Conservation (phyloP, 2,888 invertebrate genomes). For the Rhodophaea formosa region DNA sequence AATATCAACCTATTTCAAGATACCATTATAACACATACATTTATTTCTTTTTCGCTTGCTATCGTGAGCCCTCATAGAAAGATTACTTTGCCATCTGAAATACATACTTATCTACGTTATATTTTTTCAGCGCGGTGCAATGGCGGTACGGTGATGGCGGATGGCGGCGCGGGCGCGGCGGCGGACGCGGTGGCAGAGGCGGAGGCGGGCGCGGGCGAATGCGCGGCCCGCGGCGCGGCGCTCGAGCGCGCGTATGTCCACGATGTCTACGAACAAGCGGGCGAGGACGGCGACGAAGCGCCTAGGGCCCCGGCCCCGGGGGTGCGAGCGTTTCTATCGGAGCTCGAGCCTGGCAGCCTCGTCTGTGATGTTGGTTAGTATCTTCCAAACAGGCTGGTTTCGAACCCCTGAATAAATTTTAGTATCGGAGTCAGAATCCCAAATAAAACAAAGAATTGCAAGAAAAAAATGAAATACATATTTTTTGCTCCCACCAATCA, state of each 20-base stretch:
- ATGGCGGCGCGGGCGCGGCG: conserved; percentile 57
- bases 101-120: neutral
- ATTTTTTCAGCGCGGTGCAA: conserved; percentile 58
- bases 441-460: too few relatives aligned
- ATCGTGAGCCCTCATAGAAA: too few relatives aligned
- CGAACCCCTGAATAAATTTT: too few relatives aligned
- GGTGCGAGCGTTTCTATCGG: conserved; percentile 90
- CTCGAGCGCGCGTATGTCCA: conserved; percentile 90
- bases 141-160: conserved; percentile 77
- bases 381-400: too few relatives aligned
- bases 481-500: too few relatives aligned
- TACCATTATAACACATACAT: too few relatives aligned
- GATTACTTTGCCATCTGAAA: neutral
- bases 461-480: too few relatives aligned
- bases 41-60: too few relatives aligned
- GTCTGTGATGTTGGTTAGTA: conserved; percentile 96
- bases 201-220: conserved; percentile 48
- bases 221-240: conserved; percentile 61
- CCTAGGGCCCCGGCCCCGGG: conserved; percentile 82
- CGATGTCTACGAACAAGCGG: conserved; percentile 96
- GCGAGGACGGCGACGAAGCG: conserved; percentile 79
- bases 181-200: conserved; percentile 35
- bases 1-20: too few relatives aligned
- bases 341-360: conserved; percentile 94
- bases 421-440: too few relatives aligned